Percentiles rank a stretch among this genome's conserved stretches.
These are phyloP conservation scores for Crenichthys baileyi DNA, from an alignment of 2,797 vertebrate genomes.

Conservation along the genomic window DNA sequence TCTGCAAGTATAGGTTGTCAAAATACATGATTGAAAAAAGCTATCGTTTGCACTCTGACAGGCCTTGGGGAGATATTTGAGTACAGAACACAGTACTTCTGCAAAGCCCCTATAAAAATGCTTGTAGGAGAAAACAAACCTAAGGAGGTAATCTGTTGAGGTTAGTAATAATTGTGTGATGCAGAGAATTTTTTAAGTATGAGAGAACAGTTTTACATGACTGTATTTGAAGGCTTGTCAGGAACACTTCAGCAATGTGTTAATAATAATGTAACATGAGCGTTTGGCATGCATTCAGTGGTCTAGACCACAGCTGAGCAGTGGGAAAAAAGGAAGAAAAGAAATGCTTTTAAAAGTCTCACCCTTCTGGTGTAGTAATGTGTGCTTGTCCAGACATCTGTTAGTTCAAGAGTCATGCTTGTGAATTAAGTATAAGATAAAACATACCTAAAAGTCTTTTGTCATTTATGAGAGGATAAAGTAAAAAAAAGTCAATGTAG, in stretches of 20 bases:
- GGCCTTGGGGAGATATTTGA: conserved; percentile 57
- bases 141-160: conserved; percentile 17
- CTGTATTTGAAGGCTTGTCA: conserved; percentile 1
- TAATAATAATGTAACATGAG: conserved; percentile 1
- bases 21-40: conserved; percentile 60
- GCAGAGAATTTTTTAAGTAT: conserved; percentile 2
- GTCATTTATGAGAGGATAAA: not conserved
- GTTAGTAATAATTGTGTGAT: conserved; percentile 36
- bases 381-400: not conserved
- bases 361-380: not conserved
- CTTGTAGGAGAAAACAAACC: conserved; percentile 17
- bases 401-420: not conserved
- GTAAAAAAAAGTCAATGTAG: not conserved
- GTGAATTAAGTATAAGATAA: not conserved
- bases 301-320: not conserved
- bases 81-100: conserved; percentile 44
- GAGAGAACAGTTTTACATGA: conserved; percentile 2
- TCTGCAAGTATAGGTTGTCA: conserved; percentile 75
- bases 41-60: conserved; percentile 64
- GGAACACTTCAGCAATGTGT: conserved; percentile 10
- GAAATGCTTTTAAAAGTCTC: conserved; percentile 39
- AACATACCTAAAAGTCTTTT: not conserved
- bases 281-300: conserved; percentile 1
- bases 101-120: conserved; percentile 45
- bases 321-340: conserved; percentile 5